Conservation (phyloP, 1,140 invertebrate species). For the Drosophila jambulina region DNA sequence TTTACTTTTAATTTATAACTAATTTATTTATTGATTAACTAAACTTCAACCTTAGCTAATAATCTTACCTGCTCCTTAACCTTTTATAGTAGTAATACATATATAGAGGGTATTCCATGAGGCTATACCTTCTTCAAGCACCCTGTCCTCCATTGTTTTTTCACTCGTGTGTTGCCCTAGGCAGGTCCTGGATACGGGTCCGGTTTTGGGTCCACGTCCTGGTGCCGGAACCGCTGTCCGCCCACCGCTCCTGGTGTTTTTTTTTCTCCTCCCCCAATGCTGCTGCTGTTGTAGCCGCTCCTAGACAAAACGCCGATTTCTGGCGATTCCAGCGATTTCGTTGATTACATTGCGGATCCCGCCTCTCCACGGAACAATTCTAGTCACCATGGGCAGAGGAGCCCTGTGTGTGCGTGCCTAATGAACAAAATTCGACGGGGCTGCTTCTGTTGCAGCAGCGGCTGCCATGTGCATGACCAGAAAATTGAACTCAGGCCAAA, state of each 20-base stretch:
- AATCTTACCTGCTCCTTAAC: background rate
- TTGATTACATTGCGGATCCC: slow-evolving; percentile 76
- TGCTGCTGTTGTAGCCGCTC: slow-evolving; percentile 22
- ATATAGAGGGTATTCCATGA: background rate
- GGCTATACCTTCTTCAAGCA: background rate
- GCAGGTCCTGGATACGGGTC: slow-evolving; percentile 10
- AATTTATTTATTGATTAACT: too few species aligned
- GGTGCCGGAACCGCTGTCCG: slow-evolving; percentile 24
- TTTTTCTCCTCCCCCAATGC: slow-evolving; percentile 6
- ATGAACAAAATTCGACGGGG: slow-evolving; percentile 63
- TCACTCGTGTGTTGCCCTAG: slow-evolving; percentile 23
- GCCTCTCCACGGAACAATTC: slow-evolving; percentile 41
- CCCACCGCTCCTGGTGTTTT: slow-evolving; percentile 36
- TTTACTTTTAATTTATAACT: too few species aligned
- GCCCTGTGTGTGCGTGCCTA: slow-evolving; percentile 53
- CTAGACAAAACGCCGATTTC: slow-evolving; percentile 71
- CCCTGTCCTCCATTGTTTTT: slow-evolving; percentile 8
- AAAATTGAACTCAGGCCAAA: slow-evolving; percentile 76
- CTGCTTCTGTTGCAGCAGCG: slow-evolving; percentile 56
- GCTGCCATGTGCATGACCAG: slow-evolving; percentile 79
- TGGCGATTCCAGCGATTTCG: slow-evolving; percentile 74
- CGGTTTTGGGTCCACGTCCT: slow-evolving; percentile 17
- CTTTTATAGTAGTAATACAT: background rate
- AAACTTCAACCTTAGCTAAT: background rate
- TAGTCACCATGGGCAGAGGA: slow-evolving; percentile 27